Evolutionary conservation across 2,797 vertebrate species (phyloP), one percentile per base, ranked within the genome.

Genomic region (Glyptemys insculpta): DNA sequence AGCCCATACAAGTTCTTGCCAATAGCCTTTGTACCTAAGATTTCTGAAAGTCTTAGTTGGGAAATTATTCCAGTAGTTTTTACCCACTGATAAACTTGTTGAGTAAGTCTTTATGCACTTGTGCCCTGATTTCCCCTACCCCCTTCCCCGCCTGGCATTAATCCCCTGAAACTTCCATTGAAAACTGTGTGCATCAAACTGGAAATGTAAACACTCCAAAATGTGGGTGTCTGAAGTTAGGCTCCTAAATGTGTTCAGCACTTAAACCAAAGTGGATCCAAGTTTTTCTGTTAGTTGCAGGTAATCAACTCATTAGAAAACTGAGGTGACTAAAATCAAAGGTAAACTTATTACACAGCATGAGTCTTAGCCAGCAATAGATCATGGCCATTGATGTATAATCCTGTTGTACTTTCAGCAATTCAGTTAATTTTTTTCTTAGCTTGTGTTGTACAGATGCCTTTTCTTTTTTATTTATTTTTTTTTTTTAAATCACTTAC

Each of bases 271-370:
- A 47, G 44, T 21, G 18, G 12, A 27, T 41, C 87, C 16, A 79
- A 49, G 5, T 21, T 59, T 1, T 54, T 1, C 0, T 74, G 31
- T 41, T 6, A 16, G 56, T 5, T 54, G 4, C 3, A 74, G 31
- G 6, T 6, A 2, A 37, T 79, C 3, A 12, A 74, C 8, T 56
- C 12, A 47, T 29, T 29, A 57, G 41, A 54, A 44, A 53, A 84
- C 19, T 9, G 23, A 4, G 15, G 31, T 34, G 49, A 62, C 23
- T 0, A 12, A 18, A 76, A 76, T 47, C 25, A 27, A 44, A 21
- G 15, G 41, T 72, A 41, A 72, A 76, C 25, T 44, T 74, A 27
- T 15, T 47, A 47, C 25, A 29, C 6, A 76, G 27, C 23, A 16
- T 47, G 14, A 47, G 72, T 47, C 41, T 76, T 44, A 27, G 41